Evolutionary conservation across 1,140 invertebrate species (phyloP).

Genomic region (Apis laboriosa): DNA sequence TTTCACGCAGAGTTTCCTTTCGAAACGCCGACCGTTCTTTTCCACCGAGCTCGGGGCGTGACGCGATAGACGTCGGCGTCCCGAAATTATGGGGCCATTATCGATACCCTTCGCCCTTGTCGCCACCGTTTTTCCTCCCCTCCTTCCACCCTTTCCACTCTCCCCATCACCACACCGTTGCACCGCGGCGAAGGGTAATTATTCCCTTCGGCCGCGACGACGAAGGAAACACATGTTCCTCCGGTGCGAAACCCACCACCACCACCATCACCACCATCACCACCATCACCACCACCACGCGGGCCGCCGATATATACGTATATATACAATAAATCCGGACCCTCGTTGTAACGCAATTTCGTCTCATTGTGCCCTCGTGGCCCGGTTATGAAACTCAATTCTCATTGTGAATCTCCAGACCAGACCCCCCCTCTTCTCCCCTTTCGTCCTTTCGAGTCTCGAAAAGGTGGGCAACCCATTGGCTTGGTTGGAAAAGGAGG

Average conservation of each 20-base stretch:
- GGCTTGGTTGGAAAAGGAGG: constrained; percentile 9
- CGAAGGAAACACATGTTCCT: constrained; percentile 71
- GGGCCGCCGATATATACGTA: constrained; percentile 39
- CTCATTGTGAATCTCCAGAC: constrained; percentile 69
- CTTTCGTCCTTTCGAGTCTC: constrained; percentile 18
- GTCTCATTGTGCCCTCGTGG: constrained; percentile 70
- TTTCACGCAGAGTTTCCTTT: neutral
- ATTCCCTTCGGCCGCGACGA: constrained; percentile 67
- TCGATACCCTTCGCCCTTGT: constrained; percentile 26
- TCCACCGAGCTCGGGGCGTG: constrained; percentile 7
- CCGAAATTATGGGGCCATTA: constrained; percentile 55
- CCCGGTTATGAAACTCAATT: constrained; percentile 78
- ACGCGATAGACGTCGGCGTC: constrained; percentile 46
- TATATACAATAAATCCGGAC: constrained; percentile 70
- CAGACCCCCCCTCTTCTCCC: constrained; percentile 22
- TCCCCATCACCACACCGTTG: neutral
- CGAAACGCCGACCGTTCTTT: neutral
- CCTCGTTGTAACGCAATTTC: constrained; percentile 78
- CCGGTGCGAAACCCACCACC: constrained; percentile 20
- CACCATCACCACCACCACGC: constrained; percentile 34
- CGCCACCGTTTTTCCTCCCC: constrained; percentile 36
- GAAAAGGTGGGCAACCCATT: constrained; percentile 44
- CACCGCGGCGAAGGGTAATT: constrained; percentile 65
- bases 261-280: constrained; percentile 3
- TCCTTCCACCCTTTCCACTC: constrained; percentile 5